phyloP scores from a whole-genome alignment of 2,888 invertebrate genomes.

The Drosophila recens region DNA sequence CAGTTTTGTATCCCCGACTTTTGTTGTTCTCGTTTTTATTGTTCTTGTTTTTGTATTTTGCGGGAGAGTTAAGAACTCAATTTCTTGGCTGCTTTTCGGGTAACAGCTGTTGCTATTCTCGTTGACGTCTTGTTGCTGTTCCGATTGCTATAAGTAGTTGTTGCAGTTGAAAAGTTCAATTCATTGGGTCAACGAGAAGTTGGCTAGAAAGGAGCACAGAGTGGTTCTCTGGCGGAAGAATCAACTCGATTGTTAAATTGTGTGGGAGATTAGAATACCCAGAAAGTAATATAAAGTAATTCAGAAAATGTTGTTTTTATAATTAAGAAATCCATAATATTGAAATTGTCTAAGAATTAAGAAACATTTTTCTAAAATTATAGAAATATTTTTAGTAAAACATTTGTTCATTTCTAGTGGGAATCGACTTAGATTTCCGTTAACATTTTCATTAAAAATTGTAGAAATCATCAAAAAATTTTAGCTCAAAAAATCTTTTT shows the following conservation, averaged over 20 bases:
- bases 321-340: no score
- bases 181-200: constrained; percentile 43
- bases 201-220: neutral
- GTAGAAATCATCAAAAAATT: no score
- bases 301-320: no score
- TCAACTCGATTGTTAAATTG: neutral
- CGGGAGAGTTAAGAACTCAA: constrained; percentile 68
- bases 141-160: constrained; percentile 47
- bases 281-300: no score
- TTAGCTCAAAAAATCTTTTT: no score
- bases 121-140: constrained; percentile 54
- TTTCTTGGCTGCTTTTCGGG: constrained; percentile 37
- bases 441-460: no score
- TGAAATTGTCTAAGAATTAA: no score
- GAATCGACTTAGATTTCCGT: no score
- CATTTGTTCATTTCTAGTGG: no score
- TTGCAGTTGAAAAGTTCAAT: constrained; percentile 65
- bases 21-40: constrained; percentile 26
- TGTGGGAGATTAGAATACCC: neutral
- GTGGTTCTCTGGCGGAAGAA: neutral
- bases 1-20: constrained; percentile 14
- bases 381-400: no score
- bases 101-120: constrained; percentile 54
- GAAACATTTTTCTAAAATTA: no score
- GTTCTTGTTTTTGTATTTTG: constrained; percentile 4